Base-by-base conservation (phyloP, 64 coral and sea anemone genomes). In the Porites australiensis region DNA sequence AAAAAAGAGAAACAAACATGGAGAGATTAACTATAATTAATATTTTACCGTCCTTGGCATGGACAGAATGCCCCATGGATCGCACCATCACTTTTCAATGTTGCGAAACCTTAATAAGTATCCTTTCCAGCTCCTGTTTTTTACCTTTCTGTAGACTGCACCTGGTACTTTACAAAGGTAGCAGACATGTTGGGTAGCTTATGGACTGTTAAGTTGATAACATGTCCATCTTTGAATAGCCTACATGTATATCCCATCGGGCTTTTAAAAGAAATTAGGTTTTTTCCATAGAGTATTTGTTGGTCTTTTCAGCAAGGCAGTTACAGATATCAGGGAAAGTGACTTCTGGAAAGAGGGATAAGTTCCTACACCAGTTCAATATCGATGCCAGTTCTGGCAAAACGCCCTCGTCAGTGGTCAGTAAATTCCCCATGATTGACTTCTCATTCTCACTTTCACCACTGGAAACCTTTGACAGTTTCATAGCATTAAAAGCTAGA, bases 321-420 rank as follows among this genome's bases (percentile, higher is more conserved):
- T 84, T 94, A 60, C 72, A 89, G 14, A 85, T 94, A 72, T 94
- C 87, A 23, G 93, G 93, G 53, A 89, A 94, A 23, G 93, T 94
- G 22, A 94, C 66, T 55, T 78, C 58, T 69, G 79, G 57, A 95
- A 48, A 54, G 58, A 48, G 10, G 88, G 79, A 13, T 90, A 44
- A 44, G 86, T 95, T 46, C n/a, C n/a, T 95, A 13, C 76, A 85
- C 87, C 79, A 86, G 86, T 59, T 82, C 70, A 20, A 60, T 65
- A 82, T 60, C 51, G 20, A 64, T 69, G 75, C 75, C 8, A 50
- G 75, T 18, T 50, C 51, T 74, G 76, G 86, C 63, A 82, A 89
- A 83, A 88, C 86, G 51, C 77, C 77, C 20, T 94, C 55, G 66
- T 94, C 75, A 64, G 64, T 94, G n/a, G 51, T 70, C 14, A 78